A percentile compares a stretch with the other conserved stretches of the same genome.
Conservation (phyloP, 2,113 vertebrate genomes). For the Ochotona princeps region DNA sequence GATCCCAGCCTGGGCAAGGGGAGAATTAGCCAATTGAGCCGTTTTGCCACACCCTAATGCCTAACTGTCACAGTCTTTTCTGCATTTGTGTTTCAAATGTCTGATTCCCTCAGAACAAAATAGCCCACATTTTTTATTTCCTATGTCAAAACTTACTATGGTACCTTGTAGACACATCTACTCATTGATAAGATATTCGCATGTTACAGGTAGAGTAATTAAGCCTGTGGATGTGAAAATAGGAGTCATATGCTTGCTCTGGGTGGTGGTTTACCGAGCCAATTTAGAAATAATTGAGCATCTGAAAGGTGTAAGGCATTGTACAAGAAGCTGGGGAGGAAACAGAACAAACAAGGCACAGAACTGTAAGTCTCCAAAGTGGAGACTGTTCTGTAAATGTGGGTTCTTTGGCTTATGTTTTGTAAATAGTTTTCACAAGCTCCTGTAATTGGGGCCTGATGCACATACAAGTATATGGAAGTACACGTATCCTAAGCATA, state of each 20-base stretch:
- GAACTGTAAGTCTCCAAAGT: background rate
- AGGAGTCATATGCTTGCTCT: background rate
- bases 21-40: no score
- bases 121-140: background rate
- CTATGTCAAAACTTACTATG: background rate
- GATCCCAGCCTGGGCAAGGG: no score
- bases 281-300: slow-evolving; percentile 10
- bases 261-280: background rate
- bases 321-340: background rate
- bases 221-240: background rate
- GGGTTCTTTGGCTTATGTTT: background rate
- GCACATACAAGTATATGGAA: background rate
- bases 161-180: background rate
- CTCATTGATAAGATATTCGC: background rate
- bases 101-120: background rate
- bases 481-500: background rate
- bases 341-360: background rate
- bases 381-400: background rate
- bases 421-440: slow-evolving; percentile 4
- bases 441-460: background rate
- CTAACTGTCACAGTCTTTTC: background rate
- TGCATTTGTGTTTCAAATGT: background rate
- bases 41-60: no score
- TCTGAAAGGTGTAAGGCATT: slow-evolving; percentile 37
- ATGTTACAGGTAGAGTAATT: background rate